Percentiles rank a stretch among this genome's conserved stretches.
These are phyloP conservation scores for Lytechinus pictus DNA, from an alignment of 35 echinoderm and acorn worm species.

Conservation along the genomic window DNA sequence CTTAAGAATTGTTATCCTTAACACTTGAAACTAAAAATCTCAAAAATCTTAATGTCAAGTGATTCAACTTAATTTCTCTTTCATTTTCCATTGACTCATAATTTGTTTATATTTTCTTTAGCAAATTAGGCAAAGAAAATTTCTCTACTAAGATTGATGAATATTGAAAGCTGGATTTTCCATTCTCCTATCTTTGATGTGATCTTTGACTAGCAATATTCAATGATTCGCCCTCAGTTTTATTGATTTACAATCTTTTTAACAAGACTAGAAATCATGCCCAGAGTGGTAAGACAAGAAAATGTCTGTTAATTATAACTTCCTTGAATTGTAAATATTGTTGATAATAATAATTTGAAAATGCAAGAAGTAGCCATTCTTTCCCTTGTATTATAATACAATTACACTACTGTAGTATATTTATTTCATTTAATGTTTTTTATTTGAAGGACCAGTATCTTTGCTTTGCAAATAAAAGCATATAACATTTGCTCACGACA, in stretches of 20 bases:
- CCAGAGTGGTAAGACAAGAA: too few species aligned
- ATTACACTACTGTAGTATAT: not conserved
- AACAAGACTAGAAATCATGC: too few species aligned
- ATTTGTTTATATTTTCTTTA: not conserved
- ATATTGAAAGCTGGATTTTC: not conserved
- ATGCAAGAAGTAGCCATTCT: too few species aligned
- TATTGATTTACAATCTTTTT: too few species aligned
- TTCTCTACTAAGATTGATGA: not conserved
- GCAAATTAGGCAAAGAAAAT: not conserved
- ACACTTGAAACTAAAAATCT: not conserved
- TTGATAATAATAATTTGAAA: too few species aligned
- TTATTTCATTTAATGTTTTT: not conserved
- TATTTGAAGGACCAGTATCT: not conserved
- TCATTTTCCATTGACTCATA: not conserved
- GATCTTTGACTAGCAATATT: not conserved
- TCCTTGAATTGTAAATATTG: not conserved
- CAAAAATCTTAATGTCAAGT: not conserved
- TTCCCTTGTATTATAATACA: too few species aligned
- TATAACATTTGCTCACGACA: not conserved
- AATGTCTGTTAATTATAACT: not conserved
- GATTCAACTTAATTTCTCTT: constrained; percentile 3
- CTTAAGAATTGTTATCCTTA: not conserved
- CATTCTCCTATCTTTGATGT: not conserved
- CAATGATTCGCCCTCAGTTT: not conserved
- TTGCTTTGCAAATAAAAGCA: not conserved